These are phyloP conservation scores for Gobionotothen gibberifrons DNA, from an alignment of 2,797 vertebrate genomes.

Conservation along the genomic window DNA sequence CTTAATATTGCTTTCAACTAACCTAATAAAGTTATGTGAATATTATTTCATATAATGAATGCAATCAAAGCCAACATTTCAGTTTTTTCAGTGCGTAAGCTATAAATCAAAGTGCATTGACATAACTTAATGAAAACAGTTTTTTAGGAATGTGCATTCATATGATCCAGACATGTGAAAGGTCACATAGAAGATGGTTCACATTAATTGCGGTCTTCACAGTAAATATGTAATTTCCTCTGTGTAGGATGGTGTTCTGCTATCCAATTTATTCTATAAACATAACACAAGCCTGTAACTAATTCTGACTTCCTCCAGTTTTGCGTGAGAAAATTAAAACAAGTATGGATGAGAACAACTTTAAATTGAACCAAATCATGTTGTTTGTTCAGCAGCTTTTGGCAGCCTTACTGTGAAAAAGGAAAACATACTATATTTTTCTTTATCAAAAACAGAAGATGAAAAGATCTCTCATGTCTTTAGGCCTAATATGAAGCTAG, in stretches of 20 bases:
- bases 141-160: conserved; percentile 7
- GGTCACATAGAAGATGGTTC: not conserved
- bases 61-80: too few species aligned
- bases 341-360: conserved; percentile 31
- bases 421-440: not conserved
- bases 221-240: conserved; percentile 39
- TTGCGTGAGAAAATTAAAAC: conserved; percentile 49
- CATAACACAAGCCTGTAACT: conserved; percentile 40
- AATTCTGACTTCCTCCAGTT: conserved; percentile 46
- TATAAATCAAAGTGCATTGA: not conserved
- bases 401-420: not conserved
- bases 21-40: too few species aligned
- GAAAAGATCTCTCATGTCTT: too few species aligned
- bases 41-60: too few species aligned
- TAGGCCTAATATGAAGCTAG: too few species aligned
- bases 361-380: conserved; percentile 26
- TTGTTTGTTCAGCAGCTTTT: conserved; percentile 12
- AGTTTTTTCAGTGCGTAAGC: too few species aligned
- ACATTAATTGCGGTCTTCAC: not conserved
- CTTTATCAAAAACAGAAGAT: not conserved
- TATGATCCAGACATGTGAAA: not conserved
- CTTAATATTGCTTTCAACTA: too few species aligned
- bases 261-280: conserved; percentile 33
- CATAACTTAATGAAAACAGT: not conserved
- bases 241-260: conserved; percentile 13